These are phyloP conservation scores for Pecten maximus DNA, from an alignment of 2,888 invertebrate species.

Conservation along the genomic window DNA sequence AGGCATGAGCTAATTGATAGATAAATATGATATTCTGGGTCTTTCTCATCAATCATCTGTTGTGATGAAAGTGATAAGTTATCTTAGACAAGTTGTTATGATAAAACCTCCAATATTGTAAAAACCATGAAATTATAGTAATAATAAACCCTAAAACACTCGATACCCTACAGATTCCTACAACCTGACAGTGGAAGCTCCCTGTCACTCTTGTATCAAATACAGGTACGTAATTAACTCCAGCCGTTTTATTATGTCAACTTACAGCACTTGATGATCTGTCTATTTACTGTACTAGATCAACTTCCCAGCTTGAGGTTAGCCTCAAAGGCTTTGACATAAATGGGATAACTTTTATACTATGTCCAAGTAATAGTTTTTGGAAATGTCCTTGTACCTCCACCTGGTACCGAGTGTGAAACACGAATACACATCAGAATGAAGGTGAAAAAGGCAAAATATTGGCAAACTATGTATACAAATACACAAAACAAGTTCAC, in stretches of 20 bases:
- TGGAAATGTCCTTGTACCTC: conserved; percentile 20
- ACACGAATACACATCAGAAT: neutral
- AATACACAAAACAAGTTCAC: conserved; percentile 11
- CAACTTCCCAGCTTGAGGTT: neutral
- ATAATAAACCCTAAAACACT: neutral
- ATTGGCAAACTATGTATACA: conserved; percentile 4
- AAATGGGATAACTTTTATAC: neutral
- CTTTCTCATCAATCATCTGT: too few species aligned
- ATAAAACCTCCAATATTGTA: too few species aligned
- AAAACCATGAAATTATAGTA: too few species aligned
- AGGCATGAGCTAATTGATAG: too few species aligned
- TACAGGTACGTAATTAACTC: neutral
- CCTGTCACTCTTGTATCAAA: neutral
- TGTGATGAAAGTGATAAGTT: too few species aligned
- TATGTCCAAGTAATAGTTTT: neutral
- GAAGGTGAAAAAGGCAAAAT: conserved; percentile 33
- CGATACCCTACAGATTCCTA: neutral
- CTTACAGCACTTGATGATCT: neutral
- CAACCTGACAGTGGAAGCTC: neutral
- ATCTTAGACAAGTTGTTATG: too few species aligned
- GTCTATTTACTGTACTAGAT: neutral
- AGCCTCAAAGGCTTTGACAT: neutral
- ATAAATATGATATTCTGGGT: too few species aligned
- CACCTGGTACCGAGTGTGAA: neutral
- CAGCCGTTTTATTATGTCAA: neutral